Conservation (phyloP, 2,797 vertebrate genomes). For the Sebastes itinus region DNA sequence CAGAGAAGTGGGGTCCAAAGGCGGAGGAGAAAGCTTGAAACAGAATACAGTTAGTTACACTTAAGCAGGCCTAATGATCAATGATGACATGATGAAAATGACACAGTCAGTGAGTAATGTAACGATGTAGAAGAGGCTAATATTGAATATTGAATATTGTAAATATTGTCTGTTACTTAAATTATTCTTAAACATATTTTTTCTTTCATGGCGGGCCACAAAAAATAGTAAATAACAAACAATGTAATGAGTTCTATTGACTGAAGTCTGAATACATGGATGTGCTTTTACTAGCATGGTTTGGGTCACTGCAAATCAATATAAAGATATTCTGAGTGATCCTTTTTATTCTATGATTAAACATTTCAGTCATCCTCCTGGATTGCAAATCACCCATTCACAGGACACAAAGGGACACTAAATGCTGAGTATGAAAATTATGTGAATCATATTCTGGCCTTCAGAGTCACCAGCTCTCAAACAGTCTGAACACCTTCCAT, state of each 20-base stretch:
- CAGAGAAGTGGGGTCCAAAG: neutral
- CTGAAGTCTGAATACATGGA: constrained; percentile 14
- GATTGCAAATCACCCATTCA: neutral
- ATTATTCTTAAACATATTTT: neutral
- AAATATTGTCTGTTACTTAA: constrained; percentile 13
- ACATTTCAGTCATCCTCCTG: constrained; percentile 4
- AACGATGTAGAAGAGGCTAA: neutral
- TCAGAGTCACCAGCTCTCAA: neutral
- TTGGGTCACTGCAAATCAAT: constrained; percentile 38
- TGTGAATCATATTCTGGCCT: neutral
- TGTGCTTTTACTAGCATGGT: neutral
- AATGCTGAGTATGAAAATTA: neutral
- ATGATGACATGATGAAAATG: constrained; percentile 24
- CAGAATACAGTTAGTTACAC: constrained; percentile 6
- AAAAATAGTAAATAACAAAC: neutral
- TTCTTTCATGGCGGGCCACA: neutral
- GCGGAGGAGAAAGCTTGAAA: constrained; percentile 8
- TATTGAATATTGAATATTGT: neutral
- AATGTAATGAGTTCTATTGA: neutral
- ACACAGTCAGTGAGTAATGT: constrained; percentile 5
- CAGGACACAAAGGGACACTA: neutral
- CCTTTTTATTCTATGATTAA: constrained; percentile 19
- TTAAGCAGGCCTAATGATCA: constrained; percentile 26
- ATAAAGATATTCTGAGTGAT: constrained; percentile 11
- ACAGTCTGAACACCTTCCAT: neutral